These are phyloP conservation scores for Limnodromus scolopaceus DNA, from an alignment of 2,797 vertebrate species.

Conservation along the genomic window DNA sequence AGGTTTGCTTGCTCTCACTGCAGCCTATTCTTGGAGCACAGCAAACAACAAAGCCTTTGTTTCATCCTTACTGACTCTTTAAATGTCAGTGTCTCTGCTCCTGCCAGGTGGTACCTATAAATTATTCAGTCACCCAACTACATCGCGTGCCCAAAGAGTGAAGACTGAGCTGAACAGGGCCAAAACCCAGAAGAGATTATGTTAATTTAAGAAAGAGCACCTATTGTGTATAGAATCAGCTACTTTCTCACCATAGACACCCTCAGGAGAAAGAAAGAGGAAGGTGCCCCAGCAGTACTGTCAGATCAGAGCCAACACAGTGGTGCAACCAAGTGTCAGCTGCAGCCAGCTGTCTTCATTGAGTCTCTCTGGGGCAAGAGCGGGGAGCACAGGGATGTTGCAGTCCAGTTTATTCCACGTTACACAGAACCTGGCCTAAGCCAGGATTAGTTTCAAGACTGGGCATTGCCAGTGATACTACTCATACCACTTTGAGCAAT, in stretches of 20 bases:
- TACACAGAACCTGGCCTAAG: background rate
- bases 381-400: background rate
- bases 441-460: background rate
- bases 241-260: background rate
- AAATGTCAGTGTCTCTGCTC: background rate
- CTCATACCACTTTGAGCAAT: background rate
- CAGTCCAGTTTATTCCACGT: rapidly evolving
- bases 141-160: background rate
- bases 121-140: constrained; percentile 44
- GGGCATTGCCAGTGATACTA: background rate
- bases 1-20: background rate
- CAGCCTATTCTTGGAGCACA: background rate
- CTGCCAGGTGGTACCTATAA: constrained; percentile 27
- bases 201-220: background rate
- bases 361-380: background rate
- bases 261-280: background rate
- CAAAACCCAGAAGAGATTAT: background rate
- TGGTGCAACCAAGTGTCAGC: background rate
- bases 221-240: background rate
- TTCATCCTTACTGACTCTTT: background rate
- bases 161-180: background rate
- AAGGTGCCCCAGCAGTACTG: background rate
- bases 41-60: background rate
- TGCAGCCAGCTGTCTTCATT: background rate
- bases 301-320: background rate